Evolutionary conservation across 2,797 vertebrate species (phyloP), one percentile per base, ranked within the genome.

Genomic region (Onychomys leucogaster): DNA sequence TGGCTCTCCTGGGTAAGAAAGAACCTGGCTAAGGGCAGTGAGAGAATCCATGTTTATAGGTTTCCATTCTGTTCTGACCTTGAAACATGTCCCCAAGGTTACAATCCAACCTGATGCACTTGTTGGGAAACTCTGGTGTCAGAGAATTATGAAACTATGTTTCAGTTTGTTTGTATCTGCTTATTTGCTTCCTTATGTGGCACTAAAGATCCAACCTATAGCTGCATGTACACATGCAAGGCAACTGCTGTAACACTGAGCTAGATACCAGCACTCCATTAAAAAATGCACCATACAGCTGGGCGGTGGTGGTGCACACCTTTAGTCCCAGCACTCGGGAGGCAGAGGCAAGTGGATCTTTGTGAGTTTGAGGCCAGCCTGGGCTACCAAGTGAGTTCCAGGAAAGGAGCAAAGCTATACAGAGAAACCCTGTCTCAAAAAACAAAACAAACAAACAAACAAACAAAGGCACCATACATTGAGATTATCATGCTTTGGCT

Each of bases 401-500:
- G n/a, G n/a, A n/a, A n/a, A n/a, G n/a, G n/a, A n/a, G n/a, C n/a
- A n/a, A n/a, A n/a, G n/a, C n/a, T n/a, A n/a, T n/a, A n/a, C n/a
- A n/a, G n/a, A n/a, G n/a, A n/a, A n/a, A n/a, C n/a, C n/a, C n/a
- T n/a, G n/a, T n/a, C n/a, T n/a, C n/a, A n/a, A n/a, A n/a, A n/a
- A n/a, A n/a, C n/a, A n/a, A n/a, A n/a, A n/a, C n/a, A n/a, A n/a
- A n/a, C n/a, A n/a, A n/a, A n/a, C n/a, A n/a, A n/a, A n/a, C n/a
- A n/a, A n/a, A 32, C 2, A 19, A 43, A 41, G 32, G 59, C 46
- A 13, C 25, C 8, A 82, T 96, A 17, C 96, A 65, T 29, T 91
- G 21, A 95, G 37, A 90, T 89, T 90, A 21, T 49, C 84, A 34
- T 59, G 61, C 85, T 97, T 23, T 94, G 49, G 55, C 89, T 95